Conservation (phyloP, 2,113 vertebrate genomes). For the Oreochromis aureus region DNA sequence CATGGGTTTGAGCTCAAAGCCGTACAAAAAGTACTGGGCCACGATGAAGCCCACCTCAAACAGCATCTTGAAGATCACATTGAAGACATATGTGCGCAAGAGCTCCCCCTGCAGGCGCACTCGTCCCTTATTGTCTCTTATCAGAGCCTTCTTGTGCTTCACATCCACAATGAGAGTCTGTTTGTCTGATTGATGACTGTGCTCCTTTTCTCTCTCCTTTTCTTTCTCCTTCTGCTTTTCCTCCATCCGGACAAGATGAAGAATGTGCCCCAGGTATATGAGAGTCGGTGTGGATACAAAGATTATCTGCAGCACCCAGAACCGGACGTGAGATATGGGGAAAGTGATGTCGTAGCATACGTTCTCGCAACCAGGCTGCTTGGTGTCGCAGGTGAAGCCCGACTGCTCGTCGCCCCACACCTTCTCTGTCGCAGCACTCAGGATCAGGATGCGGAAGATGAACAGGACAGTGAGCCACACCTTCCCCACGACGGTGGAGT, state of each 20-base stretch:
- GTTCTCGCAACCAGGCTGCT: constrained; percentile 84
- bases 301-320: constrained; percentile 90
- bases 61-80: constrained; percentile 79
- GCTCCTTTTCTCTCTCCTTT: not conserved
- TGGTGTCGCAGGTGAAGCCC: constrained; percentile 83
- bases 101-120: constrained; percentile 77
- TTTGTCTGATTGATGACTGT: not conserved
- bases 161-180: constrained; percentile 21
- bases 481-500: constrained; percentile 81
- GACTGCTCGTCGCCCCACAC: constrained; percentile 85
- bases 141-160: constrained; percentile 37
- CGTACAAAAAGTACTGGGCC: constrained; percentile 79
- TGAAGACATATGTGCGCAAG: constrained; percentile 80
- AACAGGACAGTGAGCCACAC: constrained; percentile 86
- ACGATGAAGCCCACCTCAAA: constrained; percentile 84
- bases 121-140: constrained; percentile 51
- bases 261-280: constrained; percentile 83
- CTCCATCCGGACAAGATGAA: constrained; percentile 80
- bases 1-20: constrained; percentile 81
- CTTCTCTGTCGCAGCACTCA: constrained; percentile 79
- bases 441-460: constrained; percentile 82
- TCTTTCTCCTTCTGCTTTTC: constrained; percentile 71
- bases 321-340: constrained; percentile 85
- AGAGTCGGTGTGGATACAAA: constrained; percentile 84
- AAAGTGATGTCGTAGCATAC: constrained; percentile 86